These are phyloP conservation scores for Poecile montanus DNA, from an alignment of 2,797 vertebrate species.

Conservation along the genomic window DNA sequence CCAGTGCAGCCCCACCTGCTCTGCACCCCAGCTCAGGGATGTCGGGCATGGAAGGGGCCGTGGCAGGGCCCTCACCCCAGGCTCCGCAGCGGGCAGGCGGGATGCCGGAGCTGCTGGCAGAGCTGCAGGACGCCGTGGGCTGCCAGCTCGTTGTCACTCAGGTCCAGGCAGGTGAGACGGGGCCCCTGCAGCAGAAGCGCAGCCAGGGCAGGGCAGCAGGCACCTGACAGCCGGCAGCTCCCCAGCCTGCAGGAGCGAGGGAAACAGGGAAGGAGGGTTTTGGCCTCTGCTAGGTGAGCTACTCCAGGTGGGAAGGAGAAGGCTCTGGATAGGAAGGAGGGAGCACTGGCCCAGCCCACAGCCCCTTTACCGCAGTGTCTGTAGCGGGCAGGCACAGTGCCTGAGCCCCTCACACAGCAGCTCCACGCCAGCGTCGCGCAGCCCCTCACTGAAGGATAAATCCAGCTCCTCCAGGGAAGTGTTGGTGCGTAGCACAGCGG, in stretches of 20 bases:
- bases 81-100: not conserved
- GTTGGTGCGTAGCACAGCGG: not conserved
- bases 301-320: not conserved
- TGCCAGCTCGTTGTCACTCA: not conserved
- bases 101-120: not conserved
- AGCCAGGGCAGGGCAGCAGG: not conserved
- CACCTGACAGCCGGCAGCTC: not conserved
- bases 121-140: not conserved
- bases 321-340: no score
- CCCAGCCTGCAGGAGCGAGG: not conserved
- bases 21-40: rapidly evolving
- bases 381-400: not conserved
- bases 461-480: not conserved
- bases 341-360: rapidly evolving
- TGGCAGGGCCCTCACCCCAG: not conserved
- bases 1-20: not conserved
- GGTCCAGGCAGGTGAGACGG: not conserved
- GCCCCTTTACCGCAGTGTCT: not conserved
- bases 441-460: slow-evolving; percentile 8
- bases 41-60: not conserved
- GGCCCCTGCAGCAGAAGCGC: not conserved
- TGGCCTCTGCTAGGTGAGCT: rapidly evolving
- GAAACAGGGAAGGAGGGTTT: rapidly evolving
- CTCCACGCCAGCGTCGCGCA: not conserved
- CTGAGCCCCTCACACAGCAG: slow-evolving; percentile 2